Conservation (phyloP, 2,888 invertebrate species). For the Stegophylla sp. region DNA sequence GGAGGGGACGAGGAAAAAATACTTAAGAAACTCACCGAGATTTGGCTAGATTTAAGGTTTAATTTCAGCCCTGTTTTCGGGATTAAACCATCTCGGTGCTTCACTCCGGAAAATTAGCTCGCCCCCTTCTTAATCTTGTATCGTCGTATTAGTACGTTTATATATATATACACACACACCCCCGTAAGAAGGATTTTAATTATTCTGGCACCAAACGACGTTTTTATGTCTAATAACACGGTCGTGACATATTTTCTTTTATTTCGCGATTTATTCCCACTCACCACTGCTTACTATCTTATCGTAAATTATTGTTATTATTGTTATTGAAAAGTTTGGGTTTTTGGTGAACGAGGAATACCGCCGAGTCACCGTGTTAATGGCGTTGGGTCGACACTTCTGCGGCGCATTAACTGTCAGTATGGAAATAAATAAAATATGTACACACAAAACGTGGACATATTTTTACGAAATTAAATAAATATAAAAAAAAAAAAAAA, state of each 20-base stretch:
- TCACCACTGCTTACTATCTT: neutral
- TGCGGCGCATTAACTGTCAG: neutral
- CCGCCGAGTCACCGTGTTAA: neutral
- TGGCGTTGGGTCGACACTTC: neutral
- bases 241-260: constrained; percentile 39
- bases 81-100: constrained; percentile 58
- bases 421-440: too few relatives aligned
- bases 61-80: constrained; percentile 54
- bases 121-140: constrained; percentile 29
- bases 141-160: constrained; percentile 27
- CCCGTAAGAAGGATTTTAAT: constrained; percentile 19
- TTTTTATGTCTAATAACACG: constrained; percentile 49
- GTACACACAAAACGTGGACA: neutral
- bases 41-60: constrained; percentile 57
- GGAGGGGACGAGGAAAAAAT: constrained; percentile 4
- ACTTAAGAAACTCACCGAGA: constrained; percentile 53
- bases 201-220: constrained; percentile 39
- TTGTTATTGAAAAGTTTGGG: neutral
- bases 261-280: neutral
- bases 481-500: constrained; percentile 27
- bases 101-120: constrained; percentile 56
- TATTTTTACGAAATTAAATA: constrained; percentile 15
- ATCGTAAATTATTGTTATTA: constrained; percentile 26
- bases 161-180: constrained; percentile 10
- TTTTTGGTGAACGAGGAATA: constrained; percentile 15